Evolutionary conservation across 2,888 invertebrate genomes (phyloP), one percentile per base, ranked within the genome.

Genomic region (Phasia obesa): DNA sequence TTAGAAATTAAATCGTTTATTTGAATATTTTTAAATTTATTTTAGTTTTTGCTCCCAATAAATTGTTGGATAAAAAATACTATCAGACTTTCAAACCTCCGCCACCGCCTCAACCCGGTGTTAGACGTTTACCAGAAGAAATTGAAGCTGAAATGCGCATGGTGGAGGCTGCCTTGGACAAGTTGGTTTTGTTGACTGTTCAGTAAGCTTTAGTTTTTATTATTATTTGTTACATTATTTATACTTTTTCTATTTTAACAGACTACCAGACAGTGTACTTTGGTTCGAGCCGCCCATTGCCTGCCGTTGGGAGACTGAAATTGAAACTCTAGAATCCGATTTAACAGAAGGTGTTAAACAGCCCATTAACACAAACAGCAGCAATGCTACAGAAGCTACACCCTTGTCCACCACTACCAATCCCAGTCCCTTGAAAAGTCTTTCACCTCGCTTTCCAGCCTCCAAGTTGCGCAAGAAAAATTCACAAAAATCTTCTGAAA

Each of bases 281-380:
- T 96, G 96, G 96, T 94, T 94, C 71, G 96, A 96, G 86, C 96
- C 96, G 0, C 96, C 96, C 0, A 92, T 94, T 42, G 93, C 95
- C 7, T 94, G 95, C 64, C 95, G 95, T 86, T 96, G 96, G 95
- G 93, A 95, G 82, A 89, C 89, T 4, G 81, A 86, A 49, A 84
- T 88, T 6, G 91, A 92, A 85, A 89, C 89, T 2, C 62, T 92
- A 91, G 70, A 91, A 82, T 88, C 88, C 15, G 88, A 83, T 88
- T 88, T 87, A 86, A 89, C 86, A 79, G 91, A 88, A 76, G 87
- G 86, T 3, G 85, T 86, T n/a, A 85, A 84, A 47, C 77, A 79
- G 5, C 35, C 69, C 4, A 71, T 23, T 7, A 64, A 80, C 6
- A 73, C 19, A 25, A 67, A 62, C 38, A 74, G 38, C 19, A 77